Base-by-base conservation (phyloP, 2,888 invertebrate species). In the Luffia ferchaultella region DNA sequence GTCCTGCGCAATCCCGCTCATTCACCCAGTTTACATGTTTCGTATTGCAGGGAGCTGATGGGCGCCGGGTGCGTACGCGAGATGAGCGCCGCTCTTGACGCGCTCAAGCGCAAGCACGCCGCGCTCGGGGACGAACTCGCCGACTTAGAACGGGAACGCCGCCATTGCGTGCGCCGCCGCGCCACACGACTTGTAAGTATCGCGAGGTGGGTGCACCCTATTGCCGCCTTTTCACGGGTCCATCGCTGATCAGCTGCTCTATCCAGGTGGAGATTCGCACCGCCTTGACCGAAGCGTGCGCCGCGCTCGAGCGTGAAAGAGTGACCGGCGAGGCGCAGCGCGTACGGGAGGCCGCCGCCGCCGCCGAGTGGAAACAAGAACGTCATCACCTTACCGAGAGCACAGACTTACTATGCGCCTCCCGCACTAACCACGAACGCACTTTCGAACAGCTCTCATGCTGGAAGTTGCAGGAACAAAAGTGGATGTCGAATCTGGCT, bases 41-140 rank as follows among this genome's bases (percentile, higher is more conserved):
- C 19, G 15, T 5, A 40, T 49, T 20, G 0, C 62, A 77, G 78
- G 2, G 73, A 74, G 55, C 58, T 80, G 60, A 78, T 78, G 77
- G 62, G 55, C 1, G 51, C 62, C 0, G 59, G 57, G 52, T 76
- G 77, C 51, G 58, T 53, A 1, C 48, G 43, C 18, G 51, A 57
- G 1, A 65, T 71, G 53, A 44, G 54, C 0, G 5, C 46, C 0
- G 72, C 68, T 0, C 60, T 70, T 53, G 64, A 59, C 0, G 57
- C 58, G 47, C 59, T 78, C 15, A 49, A 43, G 18, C 20, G 40
- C 5, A 49, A 49, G 16, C 49, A 43, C 49, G 15, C 49, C 7
- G 42, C 42, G 1, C 17, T 49, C 9, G 18, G 18, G 53, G 64
- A 68, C 0, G 55, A 44, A 7, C 58, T 54, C n/a, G 54, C 60